Percentiles rank a stretch among this genome's conserved stretches.
phyloP scores from a whole-genome alignment of 1,140 invertebrate genomes.

The Lerema accius region DNA sequence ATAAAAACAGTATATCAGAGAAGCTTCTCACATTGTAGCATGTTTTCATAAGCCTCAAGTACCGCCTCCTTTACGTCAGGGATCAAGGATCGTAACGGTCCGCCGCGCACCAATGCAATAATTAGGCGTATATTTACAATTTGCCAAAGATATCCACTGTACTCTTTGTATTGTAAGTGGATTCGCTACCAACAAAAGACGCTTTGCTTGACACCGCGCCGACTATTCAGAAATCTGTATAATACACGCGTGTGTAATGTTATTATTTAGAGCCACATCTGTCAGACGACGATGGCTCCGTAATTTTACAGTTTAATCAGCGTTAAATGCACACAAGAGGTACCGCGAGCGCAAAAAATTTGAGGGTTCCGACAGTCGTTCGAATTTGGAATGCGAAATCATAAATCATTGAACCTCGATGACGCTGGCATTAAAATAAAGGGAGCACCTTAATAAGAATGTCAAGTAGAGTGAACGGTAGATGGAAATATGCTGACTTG shows the following conservation, averaged over 20 bases:
- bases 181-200: conserved; percentile 66
- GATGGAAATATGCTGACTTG: conserved; percentile 34
- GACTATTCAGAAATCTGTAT: conserved; percentile 52
- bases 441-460: conserved; percentile 45
- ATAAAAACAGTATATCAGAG: conserved; percentile 48
- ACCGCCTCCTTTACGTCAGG: conserved; percentile 57
- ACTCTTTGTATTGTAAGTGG: conserved; percentile 76
- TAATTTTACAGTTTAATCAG: conserved; percentile 83
- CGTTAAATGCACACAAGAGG: conserved; percentile 76
- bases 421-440: conserved; percentile 62
- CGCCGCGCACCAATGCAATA: conserved; percentile 70
- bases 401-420: conserved; percentile 73
- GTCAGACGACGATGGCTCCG: conserved; percentile 67
- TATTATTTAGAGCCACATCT: conserved; percentile 78
- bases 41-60: conserved; percentile 77
- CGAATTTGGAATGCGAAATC: conserved; percentile 60
- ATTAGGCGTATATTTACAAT: conserved; percentile 81
- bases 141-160: conserved; percentile 78
- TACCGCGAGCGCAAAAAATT: conserved; percentile 66
- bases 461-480: conserved; percentile 43
- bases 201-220: conserved; percentile 63
- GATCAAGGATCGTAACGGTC: conserved; percentile 64
- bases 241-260: conserved; percentile 65
- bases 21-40: conserved; percentile 52
- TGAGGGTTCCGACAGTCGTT: conserved; percentile 50